Percentiles rank a stretch among this genome's conserved stretches.
phyloP scores from a whole-genome alignment of 2,797 vertebrate genomes.

The Tympanoctomys barrerae region DNA sequence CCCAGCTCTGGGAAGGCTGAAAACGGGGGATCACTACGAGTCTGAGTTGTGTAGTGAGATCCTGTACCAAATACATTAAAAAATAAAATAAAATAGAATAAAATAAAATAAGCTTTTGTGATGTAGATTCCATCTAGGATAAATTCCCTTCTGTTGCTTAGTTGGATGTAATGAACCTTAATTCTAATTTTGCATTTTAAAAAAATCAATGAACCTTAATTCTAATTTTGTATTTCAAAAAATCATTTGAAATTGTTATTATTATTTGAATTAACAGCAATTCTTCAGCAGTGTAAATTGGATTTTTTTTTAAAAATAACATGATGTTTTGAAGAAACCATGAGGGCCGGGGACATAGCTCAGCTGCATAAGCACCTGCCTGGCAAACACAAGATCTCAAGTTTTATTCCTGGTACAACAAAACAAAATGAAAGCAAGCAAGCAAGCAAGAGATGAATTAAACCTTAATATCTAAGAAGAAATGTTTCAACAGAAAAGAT shows the following conservation, averaged over 20 bases:
- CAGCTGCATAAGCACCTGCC: too few species aligned
- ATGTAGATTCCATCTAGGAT: not conserved
- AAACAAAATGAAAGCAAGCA: too few species aligned
- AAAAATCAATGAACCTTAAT: not conserved
- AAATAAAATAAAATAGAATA: too few species aligned
- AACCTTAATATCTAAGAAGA: not conserved
- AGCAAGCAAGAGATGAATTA: too few species aligned
- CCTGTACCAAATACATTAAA: too few species aligned
- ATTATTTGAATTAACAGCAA: not conserved
- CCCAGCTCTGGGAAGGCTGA: too few species aligned
- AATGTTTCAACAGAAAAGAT: slow-evolving; percentile 49
- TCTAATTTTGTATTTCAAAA: not conserved
- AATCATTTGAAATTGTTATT: not conserved
- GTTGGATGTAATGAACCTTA: not conserved
- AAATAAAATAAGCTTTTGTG: not conserved
- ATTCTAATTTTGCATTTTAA: not conserved
- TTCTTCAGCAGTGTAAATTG: not conserved
- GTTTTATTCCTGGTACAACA: too few species aligned
- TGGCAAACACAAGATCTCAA: too few species aligned
- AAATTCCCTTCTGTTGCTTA: not conserved
- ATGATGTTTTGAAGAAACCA: slow-evolving; percentile 14
- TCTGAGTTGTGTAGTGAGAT: too few species aligned
- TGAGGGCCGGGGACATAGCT: not conserved
- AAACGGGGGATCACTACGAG: too few species aligned
- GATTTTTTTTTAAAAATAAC: not conserved